A percentile compares a stretch with the other conserved stretches of the same genome.
Evolutionary conservation across 2,797 vertebrate species (phyloP).

Genomic region (Spinus pinus): DNA sequence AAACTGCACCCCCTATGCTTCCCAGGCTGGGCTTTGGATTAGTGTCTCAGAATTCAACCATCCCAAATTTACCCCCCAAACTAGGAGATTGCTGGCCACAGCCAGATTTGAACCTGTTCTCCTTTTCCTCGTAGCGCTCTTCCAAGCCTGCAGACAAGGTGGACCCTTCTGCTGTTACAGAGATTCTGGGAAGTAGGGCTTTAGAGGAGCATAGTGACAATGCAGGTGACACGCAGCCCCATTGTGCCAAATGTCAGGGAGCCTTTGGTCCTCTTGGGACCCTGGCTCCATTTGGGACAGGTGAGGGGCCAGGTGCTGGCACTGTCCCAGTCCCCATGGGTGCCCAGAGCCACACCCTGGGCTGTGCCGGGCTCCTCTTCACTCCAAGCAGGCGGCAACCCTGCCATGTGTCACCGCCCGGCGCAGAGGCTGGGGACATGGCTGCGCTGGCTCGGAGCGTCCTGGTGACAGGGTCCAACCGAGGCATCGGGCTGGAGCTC

Average conservation of each 20-base stretch:
- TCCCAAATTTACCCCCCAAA: neutral
- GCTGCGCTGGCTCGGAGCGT: neutral
- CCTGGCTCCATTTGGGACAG: neutral
- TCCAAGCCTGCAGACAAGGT: neutral
- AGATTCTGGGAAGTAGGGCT: neutral
- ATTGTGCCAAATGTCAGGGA: fast-evolving
- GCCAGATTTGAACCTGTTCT: neutral
- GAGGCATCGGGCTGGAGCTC: conserved; percentile 2
- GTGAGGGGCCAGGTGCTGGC: neutral
- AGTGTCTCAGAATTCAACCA: neutral
- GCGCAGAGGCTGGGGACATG: neutral
- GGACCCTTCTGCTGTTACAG: neutral
- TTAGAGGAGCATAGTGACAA: neutral
- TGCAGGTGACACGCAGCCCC: fast-evolving
- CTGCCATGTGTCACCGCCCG: neutral
- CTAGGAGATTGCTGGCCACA: fast-evolving
- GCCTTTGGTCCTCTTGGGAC: neutral
- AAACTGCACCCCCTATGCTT: neutral
- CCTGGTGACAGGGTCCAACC: conserved; percentile 3
- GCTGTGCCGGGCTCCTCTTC: neutral
- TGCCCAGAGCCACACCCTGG: neutral
- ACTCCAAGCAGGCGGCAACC: neutral
- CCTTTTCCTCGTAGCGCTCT: neutral
- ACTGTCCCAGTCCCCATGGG: neutral
- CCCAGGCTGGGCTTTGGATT: neutral